Percentiles rank a stretch among this genome's conserved stretches.
Evolutionary conservation across 2,888 invertebrate species (phyloP).

Genomic region (Synergus gifuensis): DNA sequence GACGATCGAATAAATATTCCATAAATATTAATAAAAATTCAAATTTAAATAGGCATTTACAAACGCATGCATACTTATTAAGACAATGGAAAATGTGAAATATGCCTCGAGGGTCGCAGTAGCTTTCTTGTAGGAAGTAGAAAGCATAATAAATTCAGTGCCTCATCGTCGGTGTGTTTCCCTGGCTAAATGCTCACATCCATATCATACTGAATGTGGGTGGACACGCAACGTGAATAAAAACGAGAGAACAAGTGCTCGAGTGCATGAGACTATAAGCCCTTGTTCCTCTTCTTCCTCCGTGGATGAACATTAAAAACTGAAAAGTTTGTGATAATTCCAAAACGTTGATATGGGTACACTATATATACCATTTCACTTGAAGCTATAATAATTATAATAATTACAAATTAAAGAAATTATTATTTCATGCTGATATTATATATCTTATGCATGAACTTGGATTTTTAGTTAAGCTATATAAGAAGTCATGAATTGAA

Average conservation of each 20-base stretch:
- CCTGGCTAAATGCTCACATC: conserved; percentile 71
- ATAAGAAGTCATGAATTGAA: no score
- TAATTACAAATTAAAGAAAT: no score
- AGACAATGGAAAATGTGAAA: background rate
- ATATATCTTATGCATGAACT: no score
- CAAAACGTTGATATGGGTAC: background rate
- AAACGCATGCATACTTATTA: no score
- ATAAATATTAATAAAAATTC: no score
- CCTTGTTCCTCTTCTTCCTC: conserved; percentile 48
- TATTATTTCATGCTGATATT: no score
- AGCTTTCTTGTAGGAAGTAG: background rate
- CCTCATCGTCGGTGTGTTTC: conserved; percentile 59
- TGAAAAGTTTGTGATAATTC: background rate
- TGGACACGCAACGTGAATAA: conserved; percentile 73
- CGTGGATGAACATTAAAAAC: background rate
- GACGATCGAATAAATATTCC: no score
- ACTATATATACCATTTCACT: no score
- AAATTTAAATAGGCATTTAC: no score
- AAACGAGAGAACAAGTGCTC: conserved; percentile 68
- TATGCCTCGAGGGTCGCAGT: background rate
- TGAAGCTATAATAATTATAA: no score
- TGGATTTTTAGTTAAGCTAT: no score
- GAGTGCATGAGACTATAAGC: conserved; percentile 55
- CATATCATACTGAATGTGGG: conserved; percentile 71
- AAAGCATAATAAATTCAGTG: background rate